Conservation (phyloP, 2,113 vertebrate species). For the Leucopsar rothschildi region DNA sequence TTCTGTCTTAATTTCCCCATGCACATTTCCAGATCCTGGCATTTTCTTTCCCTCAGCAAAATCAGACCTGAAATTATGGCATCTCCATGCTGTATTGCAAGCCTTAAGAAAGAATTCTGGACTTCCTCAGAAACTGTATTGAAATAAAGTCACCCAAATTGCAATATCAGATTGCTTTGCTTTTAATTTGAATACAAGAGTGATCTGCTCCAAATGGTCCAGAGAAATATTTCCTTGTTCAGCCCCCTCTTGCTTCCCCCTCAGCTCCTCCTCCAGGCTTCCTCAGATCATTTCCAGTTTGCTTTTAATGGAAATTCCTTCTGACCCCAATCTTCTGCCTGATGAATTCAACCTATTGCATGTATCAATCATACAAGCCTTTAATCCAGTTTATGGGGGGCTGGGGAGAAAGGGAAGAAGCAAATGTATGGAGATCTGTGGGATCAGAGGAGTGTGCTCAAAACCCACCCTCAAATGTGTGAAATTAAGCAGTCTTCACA, state of each 20-base stretch:
- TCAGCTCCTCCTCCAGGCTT: neutral
- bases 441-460: neutral
- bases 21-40: neutral
- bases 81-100: neutral
- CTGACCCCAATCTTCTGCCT: neutral
- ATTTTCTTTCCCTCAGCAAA: neutral
- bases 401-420: neutral
- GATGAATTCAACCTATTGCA: neutral
- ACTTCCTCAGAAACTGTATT: neutral
- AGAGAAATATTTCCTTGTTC: neutral
- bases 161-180: neutral
- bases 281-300: conserved; percentile 9
- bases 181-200: neutral
- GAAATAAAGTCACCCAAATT: neutral
- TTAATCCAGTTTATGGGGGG: conserved; percentile 1
- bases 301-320: conserved; percentile 46
- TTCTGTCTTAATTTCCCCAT: neutral
- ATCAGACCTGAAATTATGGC: neutral
- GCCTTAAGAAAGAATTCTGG: neutral
- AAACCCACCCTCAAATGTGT: neutral
- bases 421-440: neutral
- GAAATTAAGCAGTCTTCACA: neutral
- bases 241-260: neutral
- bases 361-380: neutral
- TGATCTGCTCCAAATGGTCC: neutral